Evolutionary conservation across 2,797 vertebrate species (phyloP).

Genomic region (Smutsia temminckii): DNA sequence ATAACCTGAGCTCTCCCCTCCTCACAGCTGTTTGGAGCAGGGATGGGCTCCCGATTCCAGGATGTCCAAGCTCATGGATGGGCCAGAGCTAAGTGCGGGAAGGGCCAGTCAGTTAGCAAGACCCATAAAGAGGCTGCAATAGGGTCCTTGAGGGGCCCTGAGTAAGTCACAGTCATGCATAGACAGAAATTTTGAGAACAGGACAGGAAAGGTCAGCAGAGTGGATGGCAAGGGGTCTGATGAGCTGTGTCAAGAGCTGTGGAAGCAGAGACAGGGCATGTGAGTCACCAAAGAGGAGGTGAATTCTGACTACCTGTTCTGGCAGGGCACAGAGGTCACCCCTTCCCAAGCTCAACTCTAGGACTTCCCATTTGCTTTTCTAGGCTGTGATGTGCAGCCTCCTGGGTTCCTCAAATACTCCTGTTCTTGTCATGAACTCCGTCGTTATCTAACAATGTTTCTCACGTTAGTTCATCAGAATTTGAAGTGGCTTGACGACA

Average conservation of each 20-base stretch:
- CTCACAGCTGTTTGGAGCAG: not conserved
- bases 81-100: not conserved
- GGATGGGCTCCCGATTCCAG: not conserved
- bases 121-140: not conserved
- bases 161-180: not conserved
- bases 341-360: not conserved
- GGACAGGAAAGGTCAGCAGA: not conserved
- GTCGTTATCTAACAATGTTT: not conserved
- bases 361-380: not conserved
- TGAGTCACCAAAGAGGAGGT: not conserved
- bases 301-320: not conserved
- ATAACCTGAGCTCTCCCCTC: not conserved
- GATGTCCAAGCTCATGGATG: not conserved
- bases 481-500: not conserved
- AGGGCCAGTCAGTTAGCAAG: not conserved
- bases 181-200: not conserved
- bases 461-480: not conserved
- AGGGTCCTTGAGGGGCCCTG: not conserved
- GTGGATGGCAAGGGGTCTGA: not conserved
- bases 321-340: not conserved
- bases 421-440: not conserved
- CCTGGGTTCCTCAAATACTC: not conserved
- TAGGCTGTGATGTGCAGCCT: not conserved
- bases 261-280: not conserved
- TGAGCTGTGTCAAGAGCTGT: not conserved